A percentile compares a stretch with the other conserved stretches of the same genome.
phyloP scores from a whole-genome alignment of 1,140 invertebrate genomes.

The Drosophila parabipectinata region DNA sequence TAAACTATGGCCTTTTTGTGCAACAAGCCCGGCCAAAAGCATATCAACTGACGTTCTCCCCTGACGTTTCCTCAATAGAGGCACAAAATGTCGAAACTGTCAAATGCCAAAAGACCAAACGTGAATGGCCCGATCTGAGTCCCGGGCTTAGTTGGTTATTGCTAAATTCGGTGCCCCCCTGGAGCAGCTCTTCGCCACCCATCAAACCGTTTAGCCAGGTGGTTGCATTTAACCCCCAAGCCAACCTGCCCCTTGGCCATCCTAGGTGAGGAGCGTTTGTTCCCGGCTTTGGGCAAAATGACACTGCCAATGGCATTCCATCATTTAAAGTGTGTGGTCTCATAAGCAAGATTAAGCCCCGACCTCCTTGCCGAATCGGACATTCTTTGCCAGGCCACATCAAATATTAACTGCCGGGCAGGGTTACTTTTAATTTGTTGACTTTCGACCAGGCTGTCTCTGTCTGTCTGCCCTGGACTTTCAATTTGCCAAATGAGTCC shows the following conservation, averaged over 20 bases:
- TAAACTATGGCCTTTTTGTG: conserved; percentile 31
- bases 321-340: conserved; percentile 19
- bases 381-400: conserved; percentile 20
- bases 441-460: not conserved
- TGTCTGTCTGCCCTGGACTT: conserved; percentile 10
- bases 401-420: conserved; percentile 42
- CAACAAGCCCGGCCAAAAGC: conserved; percentile 5
- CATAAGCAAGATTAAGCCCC: conserved; percentile 62
- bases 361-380: conserved; percentile 22
- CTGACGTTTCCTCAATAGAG: conserved; percentile 50
- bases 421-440: conserved; percentile 37
- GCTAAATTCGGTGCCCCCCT: no score
- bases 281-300: conserved; percentile 45
- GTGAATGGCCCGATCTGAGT: conserved; percentile 53
- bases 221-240: conserved; percentile 36
- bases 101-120: conserved; percentile 81
- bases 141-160: conserved; percentile 1
- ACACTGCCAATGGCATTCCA: conserved; percentile 67
- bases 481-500: conserved; percentile 46
- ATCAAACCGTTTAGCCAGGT: conserved; percentile 38
- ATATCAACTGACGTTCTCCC: conserved; percentile 6
- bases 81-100: conserved; percentile 78
- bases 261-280: conserved; percentile 20
- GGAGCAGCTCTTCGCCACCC: not conserved
- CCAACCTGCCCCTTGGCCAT: conserved; percentile 35